Evolutionary conservation across 2,113 vertebrate genomes (phyloP).

Genomic region (Arvicanthis niloticus): DNA sequence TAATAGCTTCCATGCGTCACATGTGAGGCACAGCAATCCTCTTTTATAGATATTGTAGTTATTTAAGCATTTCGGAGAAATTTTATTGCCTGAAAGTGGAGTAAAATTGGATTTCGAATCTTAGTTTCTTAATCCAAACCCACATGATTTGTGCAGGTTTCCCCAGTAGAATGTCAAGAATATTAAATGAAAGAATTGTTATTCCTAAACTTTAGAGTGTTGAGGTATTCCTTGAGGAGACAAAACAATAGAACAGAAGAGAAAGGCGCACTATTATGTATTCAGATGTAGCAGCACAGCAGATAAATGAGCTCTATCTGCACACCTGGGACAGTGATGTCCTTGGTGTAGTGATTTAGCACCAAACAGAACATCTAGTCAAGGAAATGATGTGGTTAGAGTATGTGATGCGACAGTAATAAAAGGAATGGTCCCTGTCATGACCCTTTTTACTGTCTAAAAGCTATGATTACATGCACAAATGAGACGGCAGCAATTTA

Average conservation of each 20-base stretch:
- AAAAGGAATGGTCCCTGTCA: neutral
- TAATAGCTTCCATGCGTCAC: neutral
- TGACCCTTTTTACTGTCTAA: slow-evolving; percentile 23
- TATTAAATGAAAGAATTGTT: slow-evolving; percentile 34
- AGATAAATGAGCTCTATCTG: slow-evolving; percentile 12
- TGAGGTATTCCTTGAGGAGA: neutral
- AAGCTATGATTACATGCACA: slow-evolving; percentile 28
- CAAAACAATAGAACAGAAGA: neutral
- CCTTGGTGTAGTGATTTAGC: slow-evolving; percentile 53
- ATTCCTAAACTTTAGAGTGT: slow-evolving; percentile 38
- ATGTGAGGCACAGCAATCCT: neutral
- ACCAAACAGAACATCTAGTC: slow-evolving; percentile 48
- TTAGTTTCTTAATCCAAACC: neutral
- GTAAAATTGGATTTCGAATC: slow-evolving; percentile 8
- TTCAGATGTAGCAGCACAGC: neutral
- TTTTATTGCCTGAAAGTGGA: neutral
- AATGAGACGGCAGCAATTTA: neutral
- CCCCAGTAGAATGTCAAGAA: neutral
- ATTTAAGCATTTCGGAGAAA: neutral
- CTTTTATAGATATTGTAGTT: neutral
- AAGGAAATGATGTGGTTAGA: slow-evolving; percentile 27
- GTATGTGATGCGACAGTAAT: slow-evolving; percentile 12
- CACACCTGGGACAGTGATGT: slow-evolving; percentile 18
- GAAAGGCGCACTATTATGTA: neutral
- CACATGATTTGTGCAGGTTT: neutral